Percentiles rank a stretch among this genome's conserved stretches.
Conservation (phyloP, 1,140 invertebrate genomes). For the Drosophila kikkawai region DNA sequence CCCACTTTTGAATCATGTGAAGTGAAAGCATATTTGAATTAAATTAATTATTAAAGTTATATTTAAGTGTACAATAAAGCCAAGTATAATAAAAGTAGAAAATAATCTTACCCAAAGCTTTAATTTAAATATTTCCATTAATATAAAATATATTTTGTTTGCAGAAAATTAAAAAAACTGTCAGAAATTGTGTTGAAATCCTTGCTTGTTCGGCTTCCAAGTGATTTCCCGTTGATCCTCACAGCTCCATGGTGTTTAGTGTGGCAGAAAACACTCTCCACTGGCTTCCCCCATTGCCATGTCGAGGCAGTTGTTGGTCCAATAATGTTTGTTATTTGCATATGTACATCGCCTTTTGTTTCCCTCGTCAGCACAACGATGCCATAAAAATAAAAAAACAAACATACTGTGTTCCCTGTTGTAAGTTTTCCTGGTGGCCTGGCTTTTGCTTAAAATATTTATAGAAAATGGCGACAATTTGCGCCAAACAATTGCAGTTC, state of each 20-base stretch:
- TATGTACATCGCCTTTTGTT: conserved; percentile 45
- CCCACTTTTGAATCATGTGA: not conserved
- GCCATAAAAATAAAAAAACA: conserved; percentile 44
- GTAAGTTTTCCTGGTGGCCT: conserved; percentile 33
- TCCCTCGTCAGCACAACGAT: conserved; percentile 54
- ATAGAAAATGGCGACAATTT: conserved; percentile 70
- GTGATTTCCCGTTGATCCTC: conserved; percentile 5
- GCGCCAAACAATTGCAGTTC: conserved; percentile 59
- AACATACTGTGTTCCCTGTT: conserved; percentile 38
- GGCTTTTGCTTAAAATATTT: conserved; percentile 70
- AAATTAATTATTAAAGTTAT: too few relatives aligned
- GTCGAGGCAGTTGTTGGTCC: conserved; percentile 25
- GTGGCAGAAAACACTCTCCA: not conserved
- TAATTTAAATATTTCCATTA: not conserved
- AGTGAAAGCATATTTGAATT: not conserved
- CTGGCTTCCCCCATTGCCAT: conserved; percentile 9
- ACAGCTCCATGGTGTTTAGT: not conserved
- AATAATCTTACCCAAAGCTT: not conserved
- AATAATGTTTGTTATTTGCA: conserved; percentile 54
- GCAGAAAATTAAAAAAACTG: too few relatives aligned
- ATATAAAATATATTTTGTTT: not conserved
- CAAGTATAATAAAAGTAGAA: not conserved
- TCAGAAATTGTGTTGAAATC: not conserved
- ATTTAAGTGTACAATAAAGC: not conserved
- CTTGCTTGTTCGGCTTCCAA: not conserved